A percentile compares a stretch with the other conserved stretches of the same genome.
phyloP scores from a whole-genome alignment of 2,888 invertebrate genomes.

The Exephanes ischioxanthus region DNA sequence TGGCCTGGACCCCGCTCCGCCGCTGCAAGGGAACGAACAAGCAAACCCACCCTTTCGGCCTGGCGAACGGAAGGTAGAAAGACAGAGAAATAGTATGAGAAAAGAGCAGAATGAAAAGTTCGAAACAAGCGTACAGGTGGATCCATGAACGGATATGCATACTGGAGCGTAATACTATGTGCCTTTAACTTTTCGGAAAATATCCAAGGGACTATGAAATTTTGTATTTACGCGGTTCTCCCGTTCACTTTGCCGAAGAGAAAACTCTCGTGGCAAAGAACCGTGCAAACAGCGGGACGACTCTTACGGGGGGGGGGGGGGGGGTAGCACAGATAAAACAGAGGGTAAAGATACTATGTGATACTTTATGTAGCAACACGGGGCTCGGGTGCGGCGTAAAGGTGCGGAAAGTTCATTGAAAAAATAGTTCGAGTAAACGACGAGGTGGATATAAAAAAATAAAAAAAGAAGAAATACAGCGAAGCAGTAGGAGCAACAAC shows the following conservation, averaged over 20 bases:
- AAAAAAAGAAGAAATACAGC: conserved; percentile 16
- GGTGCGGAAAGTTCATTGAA: conserved; percentile 55
- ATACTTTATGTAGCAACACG: not conserved
- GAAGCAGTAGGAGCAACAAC: conserved; percentile 34
- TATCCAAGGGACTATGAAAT: not conserved
- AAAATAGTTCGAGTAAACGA: conserved; percentile 54
- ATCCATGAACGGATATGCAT: conserved; percentile 20
- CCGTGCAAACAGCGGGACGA: conserved; percentile 2
- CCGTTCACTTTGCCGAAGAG: not conserved
- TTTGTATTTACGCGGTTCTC: not conserved
- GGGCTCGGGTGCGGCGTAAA: conserved; percentile 32
- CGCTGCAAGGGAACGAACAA: conserved; percentile 63
- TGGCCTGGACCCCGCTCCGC: conserved; percentile 35
- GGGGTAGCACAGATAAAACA: not conserved
- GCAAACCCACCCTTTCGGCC: conserved; percentile 65
- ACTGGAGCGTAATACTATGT: not conserved
- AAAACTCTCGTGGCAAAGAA: conserved; percentile 10
- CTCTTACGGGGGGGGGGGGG: not conserved
- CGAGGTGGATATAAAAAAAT: conserved; percentile 1
- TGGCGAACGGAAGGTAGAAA: conserved; percentile 33
- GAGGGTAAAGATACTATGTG: not conserved
- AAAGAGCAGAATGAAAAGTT: conserved; percentile 21
- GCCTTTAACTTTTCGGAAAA: not conserved
- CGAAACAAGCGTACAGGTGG: not conserved
- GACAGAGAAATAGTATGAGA: conserved; percentile 19